These are phyloP conservation scores for Blastobasis adustella DNA, from an alignment of 2,888 invertebrate species.

Conservation along the genomic window DNA sequence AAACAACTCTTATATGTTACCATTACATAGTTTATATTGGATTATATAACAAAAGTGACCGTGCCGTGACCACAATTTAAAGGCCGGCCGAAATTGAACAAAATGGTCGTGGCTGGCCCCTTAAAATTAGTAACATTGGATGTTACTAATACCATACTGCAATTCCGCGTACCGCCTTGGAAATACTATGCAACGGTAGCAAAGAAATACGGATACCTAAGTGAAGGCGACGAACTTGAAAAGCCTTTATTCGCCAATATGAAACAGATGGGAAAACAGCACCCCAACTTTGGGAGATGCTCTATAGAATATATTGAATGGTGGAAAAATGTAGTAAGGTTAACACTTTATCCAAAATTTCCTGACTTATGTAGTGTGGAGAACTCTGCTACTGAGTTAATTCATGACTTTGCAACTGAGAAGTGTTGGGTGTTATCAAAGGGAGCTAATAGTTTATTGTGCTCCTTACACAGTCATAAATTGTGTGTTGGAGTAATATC, in stretches of 20 bases:
- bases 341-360: slow-evolving; percentile 76
- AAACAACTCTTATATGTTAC: too few relatives aligned
- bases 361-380: slow-evolving; percentile 30
- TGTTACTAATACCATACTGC: slow-evolving; percentile 88
- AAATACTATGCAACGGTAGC: slow-evolving; percentile 84
- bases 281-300: slow-evolving; percentile 87
- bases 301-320: slow-evolving; percentile 85
- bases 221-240: slow-evolving; percentile 66
- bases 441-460: slow-evolving; percentile 79
- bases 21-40: too few relatives aligned
- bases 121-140: slow-evolving; percentile 88
- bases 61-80: too few relatives aligned
- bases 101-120: slow-evolving; percentile 7
- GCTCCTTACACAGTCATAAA: slow-evolving; percentile 65
- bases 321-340: slow-evolving; percentile 84
- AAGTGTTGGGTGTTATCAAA: slow-evolving; percentile 82
- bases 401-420: slow-evolving; percentile 81
- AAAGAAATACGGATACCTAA: slow-evolving; percentile 78
- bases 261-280: slow-evolving; percentile 75
- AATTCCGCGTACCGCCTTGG: slow-evolving; percentile 81
- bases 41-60: too few relatives aligned
- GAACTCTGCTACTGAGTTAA: slow-evolving; percentile 73
- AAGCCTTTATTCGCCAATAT: slow-evolving; percentile 80
- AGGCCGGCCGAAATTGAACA: too few relatives aligned
- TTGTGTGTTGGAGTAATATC: slow-evolving; percentile 85